Percentiles rank a stretch among this genome's conserved stretches.
phyloP scores from a whole-genome alignment of 2,113 vertebrate genomes.

The Cricetomys ansorgei region DNA sequence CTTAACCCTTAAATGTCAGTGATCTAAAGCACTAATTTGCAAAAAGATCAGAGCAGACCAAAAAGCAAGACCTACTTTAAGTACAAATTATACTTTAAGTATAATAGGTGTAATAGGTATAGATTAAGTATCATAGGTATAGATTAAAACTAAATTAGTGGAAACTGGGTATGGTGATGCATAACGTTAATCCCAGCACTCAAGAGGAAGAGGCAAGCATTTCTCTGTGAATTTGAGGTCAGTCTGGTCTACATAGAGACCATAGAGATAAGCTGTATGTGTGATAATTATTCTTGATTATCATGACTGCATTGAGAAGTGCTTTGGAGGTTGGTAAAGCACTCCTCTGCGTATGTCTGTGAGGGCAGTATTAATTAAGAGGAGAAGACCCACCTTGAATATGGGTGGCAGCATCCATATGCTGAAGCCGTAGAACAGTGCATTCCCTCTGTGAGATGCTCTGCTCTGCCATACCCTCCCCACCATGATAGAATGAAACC shows the following conservation, averaged over 20 bases:
- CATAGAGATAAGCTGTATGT: neutral
- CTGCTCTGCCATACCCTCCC: neutral
- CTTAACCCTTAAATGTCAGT: neutral
- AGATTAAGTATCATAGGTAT: neutral
- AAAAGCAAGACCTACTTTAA: neutral
- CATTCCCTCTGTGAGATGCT: neutral
- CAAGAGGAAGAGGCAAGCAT: neutral
- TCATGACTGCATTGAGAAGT: neutral
- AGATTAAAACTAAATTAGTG: neutral
- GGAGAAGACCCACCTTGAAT: neutral
- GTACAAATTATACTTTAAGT: neutral
- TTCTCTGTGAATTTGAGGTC: too few species aligned
- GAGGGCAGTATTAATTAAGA: neutral
- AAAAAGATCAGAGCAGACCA: neutral
- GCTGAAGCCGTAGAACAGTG: neutral
- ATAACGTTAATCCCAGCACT: too few species aligned
- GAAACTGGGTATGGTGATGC: too few species aligned
- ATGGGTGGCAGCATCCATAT: neutral
- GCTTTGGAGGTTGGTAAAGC: neutral
- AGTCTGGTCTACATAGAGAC: neutral
- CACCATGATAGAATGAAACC: neutral
- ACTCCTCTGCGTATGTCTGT: neutral
- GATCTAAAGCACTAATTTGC: neutral
- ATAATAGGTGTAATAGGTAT: neutral
- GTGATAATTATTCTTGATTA: neutral